Percentiles rank a stretch among this genome's conserved stretches.
phyloP scores from a whole-genome alignment of 2,113 vertebrate genomes.

The Labeo rohita region DNA sequence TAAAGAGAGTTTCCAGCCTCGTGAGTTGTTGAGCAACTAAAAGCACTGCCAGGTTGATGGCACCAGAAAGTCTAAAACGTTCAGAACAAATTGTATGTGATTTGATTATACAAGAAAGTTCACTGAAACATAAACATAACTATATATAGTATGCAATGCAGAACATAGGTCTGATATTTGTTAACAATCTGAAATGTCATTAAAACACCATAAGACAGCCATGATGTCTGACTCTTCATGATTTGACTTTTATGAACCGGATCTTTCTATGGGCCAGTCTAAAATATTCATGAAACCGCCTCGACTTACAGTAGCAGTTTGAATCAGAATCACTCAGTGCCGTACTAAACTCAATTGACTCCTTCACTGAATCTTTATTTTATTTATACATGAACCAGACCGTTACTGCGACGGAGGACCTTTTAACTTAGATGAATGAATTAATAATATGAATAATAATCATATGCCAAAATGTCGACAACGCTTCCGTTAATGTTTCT shows the following conservation, averaged over 20 bases:
- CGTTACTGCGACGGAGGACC: too few relatives aligned
- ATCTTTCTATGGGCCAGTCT: not conserved
- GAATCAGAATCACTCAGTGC: not conserved
- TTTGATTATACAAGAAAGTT: not conserved
- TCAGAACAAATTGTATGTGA: not conserved
- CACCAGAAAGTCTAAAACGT: conserved; percentile 6
- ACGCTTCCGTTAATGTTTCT: not conserved
- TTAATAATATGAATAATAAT: not conserved
- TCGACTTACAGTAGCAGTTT: not conserved
- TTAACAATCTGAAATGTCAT: not conserved
- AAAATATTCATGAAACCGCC: not conserved
- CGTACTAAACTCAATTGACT: too few relatives aligned
- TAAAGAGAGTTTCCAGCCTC: conserved; percentile 23
- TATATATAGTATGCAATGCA: not conserved
- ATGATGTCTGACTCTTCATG: not conserved
- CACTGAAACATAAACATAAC: not conserved
- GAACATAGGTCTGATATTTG: not conserved
- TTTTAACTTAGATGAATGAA: too few relatives aligned
- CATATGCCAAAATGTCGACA: not conserved
- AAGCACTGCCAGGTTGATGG: not conserved
- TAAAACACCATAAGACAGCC: not conserved
- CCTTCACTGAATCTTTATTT: too few relatives aligned
- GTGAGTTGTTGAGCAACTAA: not conserved
- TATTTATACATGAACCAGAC: too few relatives aligned
- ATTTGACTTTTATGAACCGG: not conserved